A percentile compares a stretch with the other conserved stretches of the same genome.
Evolutionary conservation across 2,888 invertebrate species (phyloP).

Genomic region (Gari tellinella): DNA sequence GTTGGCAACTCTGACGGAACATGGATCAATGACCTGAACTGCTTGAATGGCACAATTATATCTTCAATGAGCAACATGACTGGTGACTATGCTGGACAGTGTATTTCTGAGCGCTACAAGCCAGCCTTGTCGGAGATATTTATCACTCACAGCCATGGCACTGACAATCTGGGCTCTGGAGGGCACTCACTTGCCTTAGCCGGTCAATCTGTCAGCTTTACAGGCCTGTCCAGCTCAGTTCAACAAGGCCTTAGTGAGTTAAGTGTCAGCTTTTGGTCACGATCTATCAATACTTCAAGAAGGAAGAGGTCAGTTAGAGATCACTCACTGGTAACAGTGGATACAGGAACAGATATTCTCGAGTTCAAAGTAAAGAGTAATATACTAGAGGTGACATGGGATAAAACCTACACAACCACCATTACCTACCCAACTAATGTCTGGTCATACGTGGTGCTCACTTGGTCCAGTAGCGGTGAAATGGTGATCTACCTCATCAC

Average conservation of each 20-base stretch:
- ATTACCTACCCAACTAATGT: slow-evolving; percentile 15
- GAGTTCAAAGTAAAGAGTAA: slow-evolving; percentile 29
- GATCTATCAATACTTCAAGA: slow-evolving; percentile 4
- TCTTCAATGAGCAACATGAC: slow-evolving; percentile 34
- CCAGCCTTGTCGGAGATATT: slow-evolving; percentile 16
- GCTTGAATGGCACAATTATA: slow-evolving; percentile 19
- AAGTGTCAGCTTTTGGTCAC: slow-evolving; percentile 35
- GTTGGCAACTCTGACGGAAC: slow-evolving; percentile 62
- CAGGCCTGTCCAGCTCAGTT: slow-evolving; percentile 20
- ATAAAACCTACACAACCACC: slow-evolving; percentile 29
- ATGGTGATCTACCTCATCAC: slow-evolving; percentile 39
- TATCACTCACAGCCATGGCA: slow-evolving; percentile 29
- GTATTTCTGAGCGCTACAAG: slow-evolving; percentile 39
- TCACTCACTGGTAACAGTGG: slow-evolving; percentile 19
- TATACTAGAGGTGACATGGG: slow-evolving; percentile 35
- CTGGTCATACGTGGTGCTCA: slow-evolving; percentile 42
- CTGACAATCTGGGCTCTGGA: slow-evolving; percentile 54
- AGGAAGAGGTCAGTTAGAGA: slow-evolving; percentile 17
- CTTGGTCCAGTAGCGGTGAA: slow-evolving; percentile 36
- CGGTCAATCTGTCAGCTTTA: slow-evolving; percentile 23
- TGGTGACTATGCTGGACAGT: slow-evolving; percentile 37
- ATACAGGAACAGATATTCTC: slow-evolving; percentile 25
- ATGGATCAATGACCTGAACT: slow-evolving; percentile 64
- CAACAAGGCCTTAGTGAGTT: slow-evolving; percentile 27
- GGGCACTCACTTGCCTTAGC: slow-evolving; percentile 59